These are phyloP conservation scores for Dolichopus griseipennis DNA, from an alignment of 2,888 invertebrate genomes.

Conservation along the genomic window DNA sequence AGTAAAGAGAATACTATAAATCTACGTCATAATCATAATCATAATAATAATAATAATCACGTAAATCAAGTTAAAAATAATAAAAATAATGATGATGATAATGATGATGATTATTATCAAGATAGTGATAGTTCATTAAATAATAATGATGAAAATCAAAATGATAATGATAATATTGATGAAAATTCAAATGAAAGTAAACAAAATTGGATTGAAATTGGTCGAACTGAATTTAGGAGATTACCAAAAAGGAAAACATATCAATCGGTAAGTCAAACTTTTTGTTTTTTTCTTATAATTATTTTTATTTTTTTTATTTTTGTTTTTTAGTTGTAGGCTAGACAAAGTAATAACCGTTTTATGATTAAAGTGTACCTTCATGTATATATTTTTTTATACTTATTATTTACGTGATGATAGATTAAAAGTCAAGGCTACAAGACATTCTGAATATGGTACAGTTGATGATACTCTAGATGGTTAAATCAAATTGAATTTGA, in stretches of 20 bases:
- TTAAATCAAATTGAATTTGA: background rate
- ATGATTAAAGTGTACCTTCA: too few species aligned
- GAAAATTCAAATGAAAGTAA: background rate
- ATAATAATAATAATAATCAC: background rate
- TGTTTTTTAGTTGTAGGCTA: too few species aligned
- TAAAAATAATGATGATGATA: background rate
- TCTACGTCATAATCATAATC: background rate
- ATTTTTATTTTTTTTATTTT: background rate
- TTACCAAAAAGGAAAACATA: constrained; percentile 3
- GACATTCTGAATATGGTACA: too few species aligned
- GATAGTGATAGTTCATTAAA: background rate
- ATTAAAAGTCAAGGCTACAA: too few species aligned
- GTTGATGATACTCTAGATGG: too few species aligned
- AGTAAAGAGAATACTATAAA: background rate
- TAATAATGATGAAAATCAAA: background rate
- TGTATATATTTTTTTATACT: too few species aligned
- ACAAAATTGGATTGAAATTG: constrained; percentile 1
- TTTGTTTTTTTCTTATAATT: background rate
- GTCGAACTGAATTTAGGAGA: background rate
- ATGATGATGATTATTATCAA: background rate
- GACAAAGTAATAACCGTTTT: too few species aligned
- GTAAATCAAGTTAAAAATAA: background rate
- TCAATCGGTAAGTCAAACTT: background rate
- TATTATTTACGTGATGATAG: too few species aligned
- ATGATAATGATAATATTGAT: background rate